Evolutionary conservation across 2,113 vertebrate genomes (phyloP).

Genomic region (Corvus hawaiiensis): DNA sequence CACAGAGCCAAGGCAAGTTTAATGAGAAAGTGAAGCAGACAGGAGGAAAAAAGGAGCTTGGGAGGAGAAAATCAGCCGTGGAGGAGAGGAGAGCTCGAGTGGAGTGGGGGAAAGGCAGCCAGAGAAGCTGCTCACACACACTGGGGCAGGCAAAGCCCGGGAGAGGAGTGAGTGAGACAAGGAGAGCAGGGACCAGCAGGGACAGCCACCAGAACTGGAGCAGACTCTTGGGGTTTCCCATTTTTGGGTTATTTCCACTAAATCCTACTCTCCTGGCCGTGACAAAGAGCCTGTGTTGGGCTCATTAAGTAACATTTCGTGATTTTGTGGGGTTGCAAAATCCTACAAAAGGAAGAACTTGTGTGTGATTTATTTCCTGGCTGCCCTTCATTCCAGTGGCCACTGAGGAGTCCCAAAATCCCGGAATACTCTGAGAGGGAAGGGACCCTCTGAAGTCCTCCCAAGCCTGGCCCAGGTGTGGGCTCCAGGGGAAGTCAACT

Average conservation of each 20-base stretch:
- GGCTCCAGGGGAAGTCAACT: not conserved
- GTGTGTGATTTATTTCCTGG: not conserved
- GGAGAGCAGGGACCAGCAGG: not conserved
- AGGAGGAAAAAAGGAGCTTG: not conserved
- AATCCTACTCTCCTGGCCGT: not conserved
- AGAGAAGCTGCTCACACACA: not conserved
- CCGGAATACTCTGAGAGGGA: rapidly evolving
- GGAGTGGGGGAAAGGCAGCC: not conserved
- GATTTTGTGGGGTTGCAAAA: not conserved
- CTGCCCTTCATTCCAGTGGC: not conserved
- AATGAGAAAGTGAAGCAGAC: slow-evolving; percentile 26
- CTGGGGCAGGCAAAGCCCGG: not conserved
- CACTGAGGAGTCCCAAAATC: not conserved
- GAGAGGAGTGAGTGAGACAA: rapidly evolving
- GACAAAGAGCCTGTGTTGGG: rapidly evolving
- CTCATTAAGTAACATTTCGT: rapidly evolving
- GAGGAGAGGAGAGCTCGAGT: not conserved
- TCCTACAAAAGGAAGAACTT: rapidly evolving
- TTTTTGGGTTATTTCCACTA: not conserved
- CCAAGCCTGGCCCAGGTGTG: not conserved
- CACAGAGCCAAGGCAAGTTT: not conserved
- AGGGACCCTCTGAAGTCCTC: rapidly evolving
- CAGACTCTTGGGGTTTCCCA: rapidly evolving
- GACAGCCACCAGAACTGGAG: not conserved
- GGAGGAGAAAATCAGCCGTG: not conserved